Base-by-base conservation (phyloP, 1,140 invertebrate species). In the Scylla paramamosain region DNA sequence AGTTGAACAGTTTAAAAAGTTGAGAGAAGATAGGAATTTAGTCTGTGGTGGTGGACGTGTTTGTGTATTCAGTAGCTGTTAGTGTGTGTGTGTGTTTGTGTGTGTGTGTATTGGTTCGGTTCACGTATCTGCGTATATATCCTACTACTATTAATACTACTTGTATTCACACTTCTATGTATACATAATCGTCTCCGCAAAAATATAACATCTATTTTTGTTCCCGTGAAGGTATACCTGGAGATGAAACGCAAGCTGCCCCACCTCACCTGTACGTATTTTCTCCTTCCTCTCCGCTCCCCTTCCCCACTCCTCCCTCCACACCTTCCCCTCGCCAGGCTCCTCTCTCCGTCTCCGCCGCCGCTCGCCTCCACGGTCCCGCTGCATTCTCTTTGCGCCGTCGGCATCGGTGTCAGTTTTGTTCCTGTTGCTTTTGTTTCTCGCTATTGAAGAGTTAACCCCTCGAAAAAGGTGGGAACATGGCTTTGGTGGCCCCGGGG, bases 391-490 rank as follows among this genome's bases (percentile, higher is more conserved):
- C 20, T n/a, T 25, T 77, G 16, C 67, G 67, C 67, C 67, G 67
- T 77, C 67, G 67, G 67, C 67, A 77, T n/a, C 20, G 67, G 28
- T 59, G 46, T 91, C 46, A 31, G 59, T 91, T 91, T 91, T 91
- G 89, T 59, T 59, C 10, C 46, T 29, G 28, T 91, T 29, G n/a
- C 39, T 89, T 91, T 91, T 91, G 48, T 89, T 91, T 91, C 59
- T 91, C 59, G 28, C 89, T 91, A 12, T 29, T 29, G 46, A 46
- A 29, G 28, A 91, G 89, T 59, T 59, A 91, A 59, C 28, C 89
- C 46, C 12, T 59, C 16, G 89, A 91, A 91, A 91, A 91, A 91
- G 46, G 46, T 52, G 46, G 48, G 89, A 91, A 91, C 89, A 91
- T 91, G 28, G 48, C 89, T 28, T 45, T 91, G 46, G n/a, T 59